phyloP scores from a whole-genome alignment of 2,113 vertebrate genomes.

The Varanus komodoensis region DNA sequence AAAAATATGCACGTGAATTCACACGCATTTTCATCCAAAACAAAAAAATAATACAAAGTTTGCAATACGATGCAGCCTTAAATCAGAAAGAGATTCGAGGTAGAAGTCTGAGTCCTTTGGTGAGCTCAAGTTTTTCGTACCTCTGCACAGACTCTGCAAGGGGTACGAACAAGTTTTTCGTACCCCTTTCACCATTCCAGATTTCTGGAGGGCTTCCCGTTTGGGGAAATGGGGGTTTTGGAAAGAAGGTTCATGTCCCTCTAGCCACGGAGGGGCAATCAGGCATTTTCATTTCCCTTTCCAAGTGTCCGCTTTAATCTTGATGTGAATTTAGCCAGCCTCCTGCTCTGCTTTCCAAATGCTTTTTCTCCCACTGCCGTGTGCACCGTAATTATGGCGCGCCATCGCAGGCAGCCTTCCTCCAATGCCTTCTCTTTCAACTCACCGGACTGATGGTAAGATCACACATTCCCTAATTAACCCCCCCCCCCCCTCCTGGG shows the following conservation, averaged over 20 bases:
- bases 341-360: constrained; percentile 36
- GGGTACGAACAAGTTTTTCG: too few species aligned
- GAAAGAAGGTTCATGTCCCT: constrained; percentile 58
- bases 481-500: constrained; percentile 42
- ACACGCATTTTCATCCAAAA: too few species aligned
- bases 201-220: not conserved
- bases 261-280: constrained; percentile 58
- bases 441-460: constrained; percentile 64
- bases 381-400: constrained; percentile 70
- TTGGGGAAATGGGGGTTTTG: constrained; percentile 43
- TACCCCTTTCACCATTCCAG: constrained; percentile 2
- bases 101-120: too few species aligned
- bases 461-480: constrained; percentile 79
- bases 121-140: too few species aligned
- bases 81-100: too few species aligned
- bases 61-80: too few species aligned
- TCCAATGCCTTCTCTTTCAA: constrained; percentile 68
- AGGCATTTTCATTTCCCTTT: constrained; percentile 61
- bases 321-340: constrained; percentile 61
- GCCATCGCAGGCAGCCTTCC: constrained; percentile 70
- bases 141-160: too few species aligned
- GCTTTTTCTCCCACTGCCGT: constrained; percentile 55
- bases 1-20: too few species aligned
- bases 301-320: constrained; percentile 60
- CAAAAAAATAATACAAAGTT: too few species aligned